A percentile compares a stretch with the other conserved stretches of the same genome.
phyloP scores from a whole-genome alignment of 2,888 invertebrate species.

The Papilio demoleus region DNA sequence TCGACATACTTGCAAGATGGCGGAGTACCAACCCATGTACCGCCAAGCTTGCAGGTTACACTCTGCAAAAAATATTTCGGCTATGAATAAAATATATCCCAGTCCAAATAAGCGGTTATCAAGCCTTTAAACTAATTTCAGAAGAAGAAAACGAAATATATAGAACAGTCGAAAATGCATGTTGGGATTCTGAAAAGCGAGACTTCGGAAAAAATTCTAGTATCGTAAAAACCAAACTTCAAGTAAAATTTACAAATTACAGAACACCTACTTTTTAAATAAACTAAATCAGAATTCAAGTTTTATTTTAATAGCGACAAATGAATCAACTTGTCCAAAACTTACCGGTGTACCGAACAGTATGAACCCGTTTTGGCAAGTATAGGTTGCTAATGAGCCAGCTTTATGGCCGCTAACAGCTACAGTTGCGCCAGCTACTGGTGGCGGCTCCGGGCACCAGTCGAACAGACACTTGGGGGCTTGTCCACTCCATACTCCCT shows the following conservation, averaged over 20 bases:
- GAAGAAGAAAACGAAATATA: too few relatives aligned
- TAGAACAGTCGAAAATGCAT: too few relatives aligned
- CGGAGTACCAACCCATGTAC: constrained; percentile 91
- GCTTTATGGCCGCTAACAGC: constrained; percentile 88
- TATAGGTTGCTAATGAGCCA: constrained; percentile 91
- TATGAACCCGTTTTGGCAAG: constrained; percentile 92
- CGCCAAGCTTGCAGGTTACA: constrained; percentile 92
- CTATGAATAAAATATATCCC: not conserved
- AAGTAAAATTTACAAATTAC: too few relatives aligned
- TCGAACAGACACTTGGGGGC: constrained; percentile 92
- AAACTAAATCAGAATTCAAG: too few relatives aligned
- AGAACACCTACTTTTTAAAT: too few relatives aligned
- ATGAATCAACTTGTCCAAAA: too few relatives aligned
- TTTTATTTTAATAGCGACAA: too few relatives aligned
- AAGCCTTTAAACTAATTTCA: not conserved
- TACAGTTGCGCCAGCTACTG: constrained; percentile 90
- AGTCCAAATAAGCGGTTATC: not conserved
- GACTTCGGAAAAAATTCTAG: too few relatives aligned
- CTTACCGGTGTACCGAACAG: constrained; percentile 91
- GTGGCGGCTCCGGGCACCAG: constrained; percentile 94
- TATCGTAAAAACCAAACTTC: too few relatives aligned
- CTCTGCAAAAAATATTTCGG: constrained; percentile 77
- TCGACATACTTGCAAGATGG: constrained; percentile 94
- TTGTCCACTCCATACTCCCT: constrained; percentile 90
- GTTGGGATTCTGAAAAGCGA: too few relatives aligned